Conservation (phyloP, 2,113 vertebrate genomes). For the Boulengeromyrus knoepffleri region DNA sequence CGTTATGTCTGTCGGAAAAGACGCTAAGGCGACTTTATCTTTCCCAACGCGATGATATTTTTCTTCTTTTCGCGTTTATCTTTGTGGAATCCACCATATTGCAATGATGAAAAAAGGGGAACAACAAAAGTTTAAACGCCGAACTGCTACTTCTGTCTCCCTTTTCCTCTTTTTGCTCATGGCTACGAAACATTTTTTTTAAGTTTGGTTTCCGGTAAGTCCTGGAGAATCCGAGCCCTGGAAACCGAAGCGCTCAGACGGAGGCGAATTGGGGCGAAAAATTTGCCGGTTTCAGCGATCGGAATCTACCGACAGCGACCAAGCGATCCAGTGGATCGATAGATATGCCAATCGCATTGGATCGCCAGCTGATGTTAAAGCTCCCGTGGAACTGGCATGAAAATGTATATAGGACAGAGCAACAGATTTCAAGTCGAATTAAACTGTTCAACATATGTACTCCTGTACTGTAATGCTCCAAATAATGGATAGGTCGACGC, state of each 20-base stretch:
- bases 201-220: slow-evolving; percentile 46
- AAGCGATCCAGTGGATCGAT: background rate
- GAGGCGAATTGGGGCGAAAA: background rate
- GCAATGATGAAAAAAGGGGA: slow-evolving; percentile 34
- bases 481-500: background rate
- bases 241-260: background rate
- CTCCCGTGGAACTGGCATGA: background rate
- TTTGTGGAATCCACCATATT: slow-evolving; percentile 40
- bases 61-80: slow-evolving; percentile 18
- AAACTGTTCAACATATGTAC: background rate
- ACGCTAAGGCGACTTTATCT: slow-evolving; percentile 32
- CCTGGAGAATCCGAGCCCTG: background rate
- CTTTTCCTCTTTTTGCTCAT: slow-evolving; percentile 42
- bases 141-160: slow-evolving; percentile 26
- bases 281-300: background rate
- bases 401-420: background rate
- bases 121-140: slow-evolving; percentile 34
- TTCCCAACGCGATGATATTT: slow-evolving; percentile 13
- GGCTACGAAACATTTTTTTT: slow-evolving; percentile 33
- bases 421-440: background rate
- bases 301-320: background rate
- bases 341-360: background rate
- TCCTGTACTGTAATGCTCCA: background rate
- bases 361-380: background rate
- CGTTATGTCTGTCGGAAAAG: slow-evolving; percentile 29